Base-by-base conservation (phyloP, 1,140 invertebrate genomes). In the Thrips palmi region DNA sequence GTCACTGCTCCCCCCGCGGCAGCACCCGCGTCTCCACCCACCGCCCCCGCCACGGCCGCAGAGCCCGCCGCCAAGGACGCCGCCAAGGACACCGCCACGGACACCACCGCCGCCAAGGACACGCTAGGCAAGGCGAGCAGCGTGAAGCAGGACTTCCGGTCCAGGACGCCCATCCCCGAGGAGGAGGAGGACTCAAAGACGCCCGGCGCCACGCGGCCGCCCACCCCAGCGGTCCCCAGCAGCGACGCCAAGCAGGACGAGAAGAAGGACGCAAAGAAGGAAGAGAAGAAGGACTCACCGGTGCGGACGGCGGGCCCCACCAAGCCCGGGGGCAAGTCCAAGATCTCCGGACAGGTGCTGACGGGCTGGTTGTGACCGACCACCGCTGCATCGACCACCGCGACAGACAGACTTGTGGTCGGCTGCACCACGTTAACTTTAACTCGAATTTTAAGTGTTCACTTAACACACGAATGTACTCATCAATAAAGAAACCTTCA, bases 301-400 rank as follows among this genome's bases (percentile, higher is more conserved):
- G 37, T 33, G 39, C 40, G 27, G 8, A 27, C 46, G 2, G 29
- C 51, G 3, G 52, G 51, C 17, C 58, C 55, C 2, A 60, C 62
- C 4, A 60, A 63, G 51, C 57, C 63, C 36, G 59, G 60, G 27
- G 71, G 71, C 30, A 73, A 67, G 50, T 76, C 73, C 7, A 74
- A 71, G 53, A 67, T 69, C 1, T 74, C 71, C 3, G 73, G 71
- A 2, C 67, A 70, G 60, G 58, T 70, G 10, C 62, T 73, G 30
- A 67, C 70, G 17, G 73, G 71, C 2, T 76, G 73, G 71, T 58
- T 76, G 15, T 76, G 62, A 58, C 15, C 14, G 21, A 17, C 6
- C 6, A n/a, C n/a, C n/a, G n/a, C n/a, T n/a, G n/a, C n/a, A n/a
- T n/a, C n/a, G n/a, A n/a, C n/a, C n/a, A n/a, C n/a, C n/a, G n/a